Evolutionary conservation across 2,888 invertebrate species (phyloP).

Genomic region (Furcula furcula): DNA sequence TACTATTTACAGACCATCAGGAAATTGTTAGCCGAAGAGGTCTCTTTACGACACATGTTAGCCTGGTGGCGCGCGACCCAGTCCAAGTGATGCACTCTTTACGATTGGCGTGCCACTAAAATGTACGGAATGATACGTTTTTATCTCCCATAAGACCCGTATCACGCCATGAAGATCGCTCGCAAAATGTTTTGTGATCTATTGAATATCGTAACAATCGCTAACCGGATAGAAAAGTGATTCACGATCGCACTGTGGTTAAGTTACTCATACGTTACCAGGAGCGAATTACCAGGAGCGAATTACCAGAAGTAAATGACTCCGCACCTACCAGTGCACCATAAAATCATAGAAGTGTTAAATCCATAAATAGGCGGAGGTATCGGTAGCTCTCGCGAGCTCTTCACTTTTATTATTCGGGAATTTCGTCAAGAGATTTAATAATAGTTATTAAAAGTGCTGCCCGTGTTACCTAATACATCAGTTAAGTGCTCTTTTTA

Average conservation of each 20-base stretch:
- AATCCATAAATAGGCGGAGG: slow-evolving; percentile 36
- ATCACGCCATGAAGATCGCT: slow-evolving; percentile 50
- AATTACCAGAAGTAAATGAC: slow-evolving; percentile 26
- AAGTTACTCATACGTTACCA: slow-evolving; percentile 10
- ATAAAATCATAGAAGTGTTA: slow-evolving; percentile 44
- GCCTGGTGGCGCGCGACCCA: slow-evolving; percentile 51
- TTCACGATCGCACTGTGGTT: no score
- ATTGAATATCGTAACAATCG: slow-evolving; percentile 23
- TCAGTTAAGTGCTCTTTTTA: slow-evolving; percentile 73
- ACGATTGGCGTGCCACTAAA: slow-evolving; percentile 75
- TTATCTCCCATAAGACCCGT: slow-evolving; percentile 57
- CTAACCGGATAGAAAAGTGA: slow-evolving; percentile 8
- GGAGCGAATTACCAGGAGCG: slow-evolving; percentile 9
- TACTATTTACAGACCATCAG: slow-evolving; percentile 83
- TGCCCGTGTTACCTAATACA: slow-evolving; percentile 71
- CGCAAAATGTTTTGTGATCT: slow-evolving; percentile 37
- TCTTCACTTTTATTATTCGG: slow-evolving; percentile 57
- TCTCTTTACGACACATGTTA: slow-evolving; percentile 81
- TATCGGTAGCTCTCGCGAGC: slow-evolving; percentile 38
- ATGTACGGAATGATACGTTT: slow-evolving; percentile 69
- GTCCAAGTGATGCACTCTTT: slow-evolving; percentile 73
- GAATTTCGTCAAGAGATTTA: slow-evolving; percentile 71
- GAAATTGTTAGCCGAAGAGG: slow-evolving; percentile 82
- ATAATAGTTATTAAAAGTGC: slow-evolving; percentile 77
- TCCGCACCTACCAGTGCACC: slow-evolving; percentile 26